A percentile compares a stretch with the other conserved stretches of the same genome.
Conservation (phyloP, 2,797 vertebrate species). For the Thalassophryne amazonica region DNA sequence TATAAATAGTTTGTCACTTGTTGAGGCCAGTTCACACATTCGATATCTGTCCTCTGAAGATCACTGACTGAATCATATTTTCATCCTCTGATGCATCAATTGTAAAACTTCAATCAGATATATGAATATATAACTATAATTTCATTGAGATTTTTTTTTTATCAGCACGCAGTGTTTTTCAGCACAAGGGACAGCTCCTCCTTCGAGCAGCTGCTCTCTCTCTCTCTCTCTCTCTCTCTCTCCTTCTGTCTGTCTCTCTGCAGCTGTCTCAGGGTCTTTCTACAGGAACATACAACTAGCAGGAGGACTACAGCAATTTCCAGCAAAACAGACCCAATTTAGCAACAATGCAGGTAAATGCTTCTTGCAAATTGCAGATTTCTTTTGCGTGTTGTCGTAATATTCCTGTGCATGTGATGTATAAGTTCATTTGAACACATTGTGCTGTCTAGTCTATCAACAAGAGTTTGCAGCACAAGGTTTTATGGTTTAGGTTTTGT, state of each 20-base stretch:
- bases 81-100: background rate
- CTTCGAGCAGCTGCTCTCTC: constrained; percentile 1
- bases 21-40: constrained; percentile 11
- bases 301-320: constrained; percentile 20
- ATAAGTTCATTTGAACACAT: too few species aligned
- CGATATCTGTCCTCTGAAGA: background rate
- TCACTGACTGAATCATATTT: background rate
- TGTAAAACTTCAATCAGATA: background rate
- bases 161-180: background rate
- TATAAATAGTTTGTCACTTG: constrained; percentile 33
- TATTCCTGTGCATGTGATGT: background rate
- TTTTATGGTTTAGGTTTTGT: too few species aligned
- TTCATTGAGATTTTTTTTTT: constrained; percentile 4
- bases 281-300: constrained; percentile 3
- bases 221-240: background rate
- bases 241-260: constrained; percentile 7
- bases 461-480: too few species aligned
- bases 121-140: background rate
- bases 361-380: too few species aligned
- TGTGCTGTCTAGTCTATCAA: too few species aligned
- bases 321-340: constrained; percentile 11
- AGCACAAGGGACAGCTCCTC: constrained; percentile 21
- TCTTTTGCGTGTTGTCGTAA: too few species aligned
- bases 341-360: constrained; percentile 69
- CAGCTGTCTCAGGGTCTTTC: constrained; percentile 31